Percentiles rank a stretch among this genome's conserved stretches.
Conservation (phyloP, 1,140 invertebrate species). For the Philotrypesis tridentata region DNA sequence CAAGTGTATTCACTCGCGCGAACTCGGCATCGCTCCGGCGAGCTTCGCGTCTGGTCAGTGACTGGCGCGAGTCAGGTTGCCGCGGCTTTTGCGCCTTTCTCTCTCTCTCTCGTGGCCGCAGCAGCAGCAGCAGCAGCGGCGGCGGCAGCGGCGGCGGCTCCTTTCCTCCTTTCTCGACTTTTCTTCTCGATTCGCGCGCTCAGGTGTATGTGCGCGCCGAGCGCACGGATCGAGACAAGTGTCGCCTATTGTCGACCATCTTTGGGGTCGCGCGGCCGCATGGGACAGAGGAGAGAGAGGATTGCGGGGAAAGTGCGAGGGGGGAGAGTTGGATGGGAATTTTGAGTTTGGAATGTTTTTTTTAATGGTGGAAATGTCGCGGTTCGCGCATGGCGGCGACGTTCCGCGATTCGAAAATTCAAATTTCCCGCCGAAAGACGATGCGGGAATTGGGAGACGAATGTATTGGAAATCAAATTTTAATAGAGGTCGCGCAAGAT, state of each 20-base stretch:
- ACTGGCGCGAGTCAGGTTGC: conserved; percentile 66
- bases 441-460: too few species aligned
- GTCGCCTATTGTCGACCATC: conserved; percentile 33
- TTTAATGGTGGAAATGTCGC: too few species aligned
- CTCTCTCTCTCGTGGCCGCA: conserved; percentile 26
- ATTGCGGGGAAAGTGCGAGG: background rate
- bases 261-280: background rate
- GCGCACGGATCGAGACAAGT: conserved; percentile 24
- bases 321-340: background rate
- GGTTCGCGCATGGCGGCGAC: too few species aligned
- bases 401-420: too few species aligned
- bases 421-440: too few species aligned
- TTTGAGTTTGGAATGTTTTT: too few species aligned
- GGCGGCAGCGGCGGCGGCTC: conserved; percentile 9
- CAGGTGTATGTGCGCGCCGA: background rate
- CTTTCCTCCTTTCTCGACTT: conserved; percentile 49
- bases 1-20: conserved; percentile 24
- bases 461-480: too few species aligned
- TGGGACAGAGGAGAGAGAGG: background rate
- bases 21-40: conserved; percentile 30
- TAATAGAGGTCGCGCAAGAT: too few species aligned
- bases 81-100: conserved; percentile 22
- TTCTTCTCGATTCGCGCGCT: conserved; percentile 3
- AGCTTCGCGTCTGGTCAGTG: conserved; percentile 64
- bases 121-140: background rate